Percentiles rank a stretch among this genome's conserved stretches.
These are phyloP conservation scores for Atopsyche davidsoni DNA, from an alignment of 1,140 invertebrate genomes.

Conservation along the genomic window DNA sequence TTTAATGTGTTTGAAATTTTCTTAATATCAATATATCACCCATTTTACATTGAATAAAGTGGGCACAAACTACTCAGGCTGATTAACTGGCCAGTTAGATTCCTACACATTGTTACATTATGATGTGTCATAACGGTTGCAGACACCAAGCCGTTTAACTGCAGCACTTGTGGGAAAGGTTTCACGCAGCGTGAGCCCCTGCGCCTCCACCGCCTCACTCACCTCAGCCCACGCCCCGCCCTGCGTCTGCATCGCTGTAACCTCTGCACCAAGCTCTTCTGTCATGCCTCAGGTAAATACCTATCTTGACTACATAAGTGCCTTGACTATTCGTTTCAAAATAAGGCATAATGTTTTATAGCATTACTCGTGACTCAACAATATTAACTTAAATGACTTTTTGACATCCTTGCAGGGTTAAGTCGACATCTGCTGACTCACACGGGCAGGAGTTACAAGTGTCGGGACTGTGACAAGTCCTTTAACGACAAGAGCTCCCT, in stretches of 20 bases:
- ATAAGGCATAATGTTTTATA: neutral
- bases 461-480: conserved; percentile 58
- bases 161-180: conserved; percentile 65
- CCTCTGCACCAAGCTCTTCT: conserved; percentile 62
- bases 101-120: conserved; percentile 4
- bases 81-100: too few relatives aligned
- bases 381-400: neutral
- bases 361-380: neutral
- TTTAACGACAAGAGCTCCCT: conserved; percentile 67
- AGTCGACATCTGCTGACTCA: conserved; percentile 67
- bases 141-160: conserved; percentile 70
- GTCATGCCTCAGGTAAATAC: conserved; percentile 45
- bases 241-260: conserved; percentile 61
- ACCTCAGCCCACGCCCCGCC: conserved; percentile 51
- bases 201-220: conserved; percentile 55
- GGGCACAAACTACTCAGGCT: too few relatives aligned
- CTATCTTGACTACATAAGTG: neutral
- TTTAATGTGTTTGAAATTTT: too few relatives aligned
- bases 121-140: conserved; percentile 11
- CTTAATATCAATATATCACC: neutral
- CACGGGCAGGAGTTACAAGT: conserved; percentile 58
- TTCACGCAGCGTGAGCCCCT: conserved; percentile 66
- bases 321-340: neutral
- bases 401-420: conserved; percentile 55
- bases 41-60: neutral